These are phyloP conservation scores for Bradynema listronoti DNA, from an alignment of 1,140 invertebrate genomes.

Conservation along the genomic window DNA sequence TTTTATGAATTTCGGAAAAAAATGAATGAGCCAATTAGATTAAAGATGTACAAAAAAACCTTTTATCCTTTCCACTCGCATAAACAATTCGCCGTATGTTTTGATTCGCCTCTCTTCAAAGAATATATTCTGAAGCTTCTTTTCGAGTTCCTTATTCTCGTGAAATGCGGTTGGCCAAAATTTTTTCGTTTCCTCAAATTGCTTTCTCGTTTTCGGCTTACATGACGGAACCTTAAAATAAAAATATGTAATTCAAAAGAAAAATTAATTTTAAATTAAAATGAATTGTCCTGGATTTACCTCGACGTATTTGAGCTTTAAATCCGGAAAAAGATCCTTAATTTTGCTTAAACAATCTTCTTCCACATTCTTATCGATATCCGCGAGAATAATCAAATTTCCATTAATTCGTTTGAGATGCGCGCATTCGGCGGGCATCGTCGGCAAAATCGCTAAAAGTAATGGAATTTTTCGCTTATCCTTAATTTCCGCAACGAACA, in stretches of 20 bases:
- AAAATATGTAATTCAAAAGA: no score
- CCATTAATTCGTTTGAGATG: conserved; percentile 4
- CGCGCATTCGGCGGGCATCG: neutral
- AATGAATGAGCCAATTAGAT: neutral
- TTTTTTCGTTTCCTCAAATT: conserved; percentile 15
- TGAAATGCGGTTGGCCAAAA: conserved; percentile 22
- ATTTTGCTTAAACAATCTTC: neutral
- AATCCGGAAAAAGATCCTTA: neutral
- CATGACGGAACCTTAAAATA: conserved; percentile 2
- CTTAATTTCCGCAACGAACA: conserved; percentile 1
- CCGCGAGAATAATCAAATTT: neutral
- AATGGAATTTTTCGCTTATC: neutral
- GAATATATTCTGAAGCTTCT: conserved; percentile 9
- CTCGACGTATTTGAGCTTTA: no score
- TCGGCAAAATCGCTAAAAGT: neutral
- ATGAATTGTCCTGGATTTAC: no score
- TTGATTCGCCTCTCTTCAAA: neutral
- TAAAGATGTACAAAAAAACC: neutral
- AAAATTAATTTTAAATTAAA: no score
- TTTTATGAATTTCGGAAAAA: conserved; percentile 1
- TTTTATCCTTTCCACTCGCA: conserved; percentile 9
- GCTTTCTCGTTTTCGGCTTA: conserved; percentile 1
- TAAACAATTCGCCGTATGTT: conserved; percentile 11
- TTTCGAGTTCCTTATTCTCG: conserved; percentile 16
- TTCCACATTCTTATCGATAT: neutral